Evolutionary conservation across 2,113 vertebrate species (phyloP), one percentile per base, ranked within the genome.

Genomic region (Orthonyx spaldingii): DNA sequence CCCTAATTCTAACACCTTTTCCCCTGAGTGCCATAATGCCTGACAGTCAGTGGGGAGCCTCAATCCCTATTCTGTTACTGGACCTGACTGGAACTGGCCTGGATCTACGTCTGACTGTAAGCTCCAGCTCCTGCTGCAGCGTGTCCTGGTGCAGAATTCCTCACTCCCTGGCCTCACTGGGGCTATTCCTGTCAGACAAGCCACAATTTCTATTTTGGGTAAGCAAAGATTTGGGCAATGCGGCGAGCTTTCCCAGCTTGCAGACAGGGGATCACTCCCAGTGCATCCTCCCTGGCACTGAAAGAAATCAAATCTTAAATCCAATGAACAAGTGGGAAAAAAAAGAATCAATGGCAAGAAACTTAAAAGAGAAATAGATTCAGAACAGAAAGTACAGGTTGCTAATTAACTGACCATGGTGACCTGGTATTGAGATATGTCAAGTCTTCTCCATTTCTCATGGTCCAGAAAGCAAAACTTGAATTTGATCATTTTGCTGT

Each of bases 121-220:
- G 7, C 56, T 44, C 52, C 57, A 76, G 78, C 53, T 53, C 53
- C 46, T 65, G 46, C 71, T 27, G 16, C 39, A 37, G 63, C 8
- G 2, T 0, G 10, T 10, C 63, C 70, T 1, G 1, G 32, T 2
- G 39, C 22, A 7, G 71, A 72, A 68, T 10, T 32, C 65, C 74
- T 87, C 3, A 0, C 70, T 74, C 46, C 79, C 49, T 1, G 0
- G 4, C 68, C 41, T 47, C 76, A 10, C 23, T 3, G 7, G 12
- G 46, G 27, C 55, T 94, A 93, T 97, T 95, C 95, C 92, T 88
- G 87, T 41, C 84, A 82, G 70, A 79, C 46, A 46, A 89, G 81
- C 33, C 53, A 37, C 57, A 5, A 13, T 28, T 89, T 69, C 96
- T 96, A 96, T 95, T 95, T 26, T 16, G 78, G 61, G 94, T 3